Evolutionary conservation across 2,888 invertebrate genomes (phyloP).

Genomic region (Nephrotoma guestfalica): DNA sequence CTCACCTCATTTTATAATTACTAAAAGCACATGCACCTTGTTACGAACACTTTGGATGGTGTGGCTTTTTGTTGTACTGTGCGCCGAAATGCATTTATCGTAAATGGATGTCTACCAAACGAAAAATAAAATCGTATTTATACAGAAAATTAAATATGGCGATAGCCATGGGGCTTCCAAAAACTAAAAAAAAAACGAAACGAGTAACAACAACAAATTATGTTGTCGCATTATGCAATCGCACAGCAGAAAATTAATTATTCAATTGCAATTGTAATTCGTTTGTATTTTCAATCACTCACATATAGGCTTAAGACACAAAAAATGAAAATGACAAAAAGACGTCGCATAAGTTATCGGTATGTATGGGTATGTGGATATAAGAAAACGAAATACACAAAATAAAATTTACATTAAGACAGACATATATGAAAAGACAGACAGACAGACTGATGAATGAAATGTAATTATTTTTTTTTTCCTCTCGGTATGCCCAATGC

Average conservation of each 20-base stretch:
- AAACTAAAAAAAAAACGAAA: not conserved
- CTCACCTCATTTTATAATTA: too few relatives aligned
- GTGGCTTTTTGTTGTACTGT: too few relatives aligned
- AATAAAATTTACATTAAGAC: not conserved
- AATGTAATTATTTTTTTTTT: not conserved
- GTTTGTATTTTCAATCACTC: not conserved
- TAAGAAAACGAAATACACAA: not conserved
- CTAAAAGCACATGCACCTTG: too few relatives aligned
- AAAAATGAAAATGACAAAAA: not conserved
- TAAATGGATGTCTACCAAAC: not conserved
- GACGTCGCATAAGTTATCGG: not conserved
- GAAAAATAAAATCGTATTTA: not conserved
- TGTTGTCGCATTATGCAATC: not conserved
- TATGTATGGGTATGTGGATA: not conserved
- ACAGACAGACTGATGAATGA: not conserved
- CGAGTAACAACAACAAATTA: not conserved
- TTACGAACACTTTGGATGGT: too few relatives aligned
- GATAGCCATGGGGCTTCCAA: not conserved
- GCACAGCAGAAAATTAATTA: not conserved
- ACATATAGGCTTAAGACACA: not conserved
- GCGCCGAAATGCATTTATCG: not conserved
- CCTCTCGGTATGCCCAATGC: not conserved
- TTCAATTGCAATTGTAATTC: not conserved
- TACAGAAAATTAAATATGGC: too few relatives aligned
- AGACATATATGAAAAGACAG: not conserved